Conservation (phyloP, 2,888 invertebrate genomes). For the Eurytoma adleriae region DNA sequence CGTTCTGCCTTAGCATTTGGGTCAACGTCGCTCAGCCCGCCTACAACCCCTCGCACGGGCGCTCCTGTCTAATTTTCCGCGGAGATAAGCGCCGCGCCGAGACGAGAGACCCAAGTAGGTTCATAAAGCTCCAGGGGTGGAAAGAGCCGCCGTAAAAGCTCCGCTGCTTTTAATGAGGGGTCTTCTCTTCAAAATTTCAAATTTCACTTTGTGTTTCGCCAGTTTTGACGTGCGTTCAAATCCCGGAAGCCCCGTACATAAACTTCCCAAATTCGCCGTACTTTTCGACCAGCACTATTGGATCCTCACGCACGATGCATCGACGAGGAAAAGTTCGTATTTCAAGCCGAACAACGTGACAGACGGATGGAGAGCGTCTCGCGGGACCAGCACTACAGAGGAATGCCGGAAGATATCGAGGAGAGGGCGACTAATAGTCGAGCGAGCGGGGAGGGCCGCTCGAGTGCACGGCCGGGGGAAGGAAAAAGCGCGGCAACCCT, state of each 20-base stretch:
- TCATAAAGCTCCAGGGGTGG: slow-evolving; percentile 36
- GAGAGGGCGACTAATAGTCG: slow-evolving; percentile 12
- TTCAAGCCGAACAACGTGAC: not conserved
- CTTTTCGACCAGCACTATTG: too few relatives aligned
- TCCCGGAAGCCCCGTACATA: too few relatives aligned
- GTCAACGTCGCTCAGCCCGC: slow-evolving; percentile 35
- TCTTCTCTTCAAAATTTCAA: slow-evolving; percentile 26
- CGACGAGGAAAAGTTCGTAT: not conserved
- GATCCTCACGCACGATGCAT: too few relatives aligned
- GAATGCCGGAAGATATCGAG: not conserved
- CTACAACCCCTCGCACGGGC: slow-evolving; percentile 5
- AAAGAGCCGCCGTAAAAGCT: slow-evolving; percentile 20
- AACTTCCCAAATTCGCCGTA: not conserved
- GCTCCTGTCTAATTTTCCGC: slow-evolving; percentile 55
- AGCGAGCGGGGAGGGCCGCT: not conserved
- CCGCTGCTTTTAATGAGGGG: slow-evolving; percentile 38
- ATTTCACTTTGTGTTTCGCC: slow-evolving; percentile 23
- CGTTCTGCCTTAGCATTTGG: slow-evolving; percentile 57
- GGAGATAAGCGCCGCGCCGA: slow-evolving; percentile 59
- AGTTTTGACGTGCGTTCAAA: not conserved
- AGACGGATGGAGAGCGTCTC: slow-evolving; percentile 14
- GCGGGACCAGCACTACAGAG: not conserved
- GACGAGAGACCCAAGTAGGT: slow-evolving; percentile 58
- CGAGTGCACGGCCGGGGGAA: not conserved
- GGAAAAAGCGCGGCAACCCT: slow-evolving; percentile 44